Percentiles rank a stretch among this genome's conserved stretches.
phyloP scores from a whole-genome alignment of 1,140 invertebrate species.

The Phortica variegata region DNA sequence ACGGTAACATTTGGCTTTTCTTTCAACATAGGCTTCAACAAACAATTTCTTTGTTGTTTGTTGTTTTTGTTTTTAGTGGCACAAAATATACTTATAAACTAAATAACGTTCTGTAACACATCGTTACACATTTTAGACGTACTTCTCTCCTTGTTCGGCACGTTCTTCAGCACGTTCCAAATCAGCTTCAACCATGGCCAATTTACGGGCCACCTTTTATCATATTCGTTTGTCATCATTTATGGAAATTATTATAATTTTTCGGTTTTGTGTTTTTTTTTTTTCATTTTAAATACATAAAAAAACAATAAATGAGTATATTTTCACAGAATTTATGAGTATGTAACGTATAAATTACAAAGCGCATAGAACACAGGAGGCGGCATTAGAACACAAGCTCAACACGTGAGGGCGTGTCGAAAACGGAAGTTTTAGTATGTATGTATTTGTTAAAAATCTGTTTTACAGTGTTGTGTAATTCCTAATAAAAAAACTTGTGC shows the following conservation, averaged over 20 bases:
- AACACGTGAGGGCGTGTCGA: too few species aligned
- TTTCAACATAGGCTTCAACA: background rate
- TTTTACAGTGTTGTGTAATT: too few species aligned
- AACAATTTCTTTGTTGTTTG: background rate
- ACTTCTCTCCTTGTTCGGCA: conserved; percentile 99
- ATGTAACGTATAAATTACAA: too few species aligned
- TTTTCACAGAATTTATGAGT: too few species aligned
- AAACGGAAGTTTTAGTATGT: too few species aligned
- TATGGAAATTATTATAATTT: conserved; percentile 19
- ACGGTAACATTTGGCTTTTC: conserved; percentile 9
- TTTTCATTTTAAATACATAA: conserved; percentile 6
- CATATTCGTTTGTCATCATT: too few species aligned
- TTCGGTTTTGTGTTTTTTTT: conserved; percentile 22
- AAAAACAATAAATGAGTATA: background rate
- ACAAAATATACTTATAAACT: too few species aligned
- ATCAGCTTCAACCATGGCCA: conserved; percentile 99
- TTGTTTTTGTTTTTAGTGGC: conserved; percentile 10
- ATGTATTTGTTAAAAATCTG: too few species aligned
- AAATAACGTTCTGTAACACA: conserved; percentile 29
- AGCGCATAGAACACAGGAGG: too few species aligned
- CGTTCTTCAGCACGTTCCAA: conserved; percentile 99
- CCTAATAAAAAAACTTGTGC: too few species aligned
- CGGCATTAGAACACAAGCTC: too few species aligned
- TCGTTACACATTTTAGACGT: conserved; percentile 63
- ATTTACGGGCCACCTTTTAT: conserved; percentile 98